Percentiles rank a stretch among this genome's conserved stretches.
phyloP scores from a whole-genome alignment of 2,888 invertebrate genomes.

The Hanleya hanleyi region DNA sequence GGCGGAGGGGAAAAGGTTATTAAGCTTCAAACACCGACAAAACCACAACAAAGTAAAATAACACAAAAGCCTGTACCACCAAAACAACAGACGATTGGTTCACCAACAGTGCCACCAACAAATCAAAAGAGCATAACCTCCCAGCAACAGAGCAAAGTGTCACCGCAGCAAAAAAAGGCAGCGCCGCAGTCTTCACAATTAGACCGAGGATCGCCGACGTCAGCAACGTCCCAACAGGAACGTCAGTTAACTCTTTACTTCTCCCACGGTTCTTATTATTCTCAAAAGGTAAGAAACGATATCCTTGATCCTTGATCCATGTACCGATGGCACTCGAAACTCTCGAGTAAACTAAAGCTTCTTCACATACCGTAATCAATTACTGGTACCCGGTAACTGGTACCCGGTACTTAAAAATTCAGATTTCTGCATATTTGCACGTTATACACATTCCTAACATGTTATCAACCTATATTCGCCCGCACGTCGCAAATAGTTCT shows the following conservation, averaged over 20 bases:
- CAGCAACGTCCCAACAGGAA: background rate
- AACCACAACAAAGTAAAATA: background rate
- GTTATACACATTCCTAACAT: no score
- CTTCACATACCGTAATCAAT: no score
- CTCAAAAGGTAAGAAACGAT: background rate
- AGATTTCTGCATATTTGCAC: no score
- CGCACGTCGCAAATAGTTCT: no score
- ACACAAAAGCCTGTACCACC: background rate
- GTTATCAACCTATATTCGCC: no score
- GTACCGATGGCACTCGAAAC: no score
- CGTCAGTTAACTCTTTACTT: background rate
- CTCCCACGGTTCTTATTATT: background rate
- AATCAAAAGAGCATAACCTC: background rate
- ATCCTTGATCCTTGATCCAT: no score
- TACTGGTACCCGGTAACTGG: no score
- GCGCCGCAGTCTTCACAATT: background rate
- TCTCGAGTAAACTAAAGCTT: no score
- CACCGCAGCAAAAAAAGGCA: background rate
- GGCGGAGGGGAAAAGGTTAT: no score
- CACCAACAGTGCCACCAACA: background rate
- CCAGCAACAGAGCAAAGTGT: background rate
- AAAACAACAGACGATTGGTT: background rate
- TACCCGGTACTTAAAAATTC: no score
- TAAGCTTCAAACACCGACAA: background rate
- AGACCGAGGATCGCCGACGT: background rate